A percentile compares a stretch with the other conserved stretches of the same genome.
Conservation (phyloP, 2,113 vertebrate genomes). For the Salvator merianae region DNA sequence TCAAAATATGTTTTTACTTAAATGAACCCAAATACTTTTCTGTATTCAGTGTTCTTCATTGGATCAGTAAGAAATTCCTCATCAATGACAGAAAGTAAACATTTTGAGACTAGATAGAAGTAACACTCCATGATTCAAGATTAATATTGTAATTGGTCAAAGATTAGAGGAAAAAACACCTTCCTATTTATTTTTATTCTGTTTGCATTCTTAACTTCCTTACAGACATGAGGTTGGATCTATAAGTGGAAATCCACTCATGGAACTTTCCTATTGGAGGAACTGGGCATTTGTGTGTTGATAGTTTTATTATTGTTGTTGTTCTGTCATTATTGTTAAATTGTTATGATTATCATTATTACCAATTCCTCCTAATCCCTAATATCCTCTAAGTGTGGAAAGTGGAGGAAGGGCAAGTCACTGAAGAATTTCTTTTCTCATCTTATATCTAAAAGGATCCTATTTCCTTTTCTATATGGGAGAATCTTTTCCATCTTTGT, state of each 20-base stretch:
- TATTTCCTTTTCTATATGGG: neutral
- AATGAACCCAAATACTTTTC: constrained; percentile 5
- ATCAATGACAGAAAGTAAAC: constrained; percentile 11
- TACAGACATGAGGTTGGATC: neutral
- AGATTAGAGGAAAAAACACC: neutral
- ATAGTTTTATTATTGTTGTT: neutral
- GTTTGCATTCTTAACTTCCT: too few species aligned
- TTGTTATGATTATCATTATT: too few species aligned
- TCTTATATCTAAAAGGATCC: neutral
- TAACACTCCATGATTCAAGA: constrained; percentile 19
- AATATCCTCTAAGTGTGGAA: neutral
- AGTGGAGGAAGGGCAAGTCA: neutral
- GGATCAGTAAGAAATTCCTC: neutral
- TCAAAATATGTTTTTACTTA: constrained; percentile 52
- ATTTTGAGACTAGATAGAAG: constrained; percentile 2
- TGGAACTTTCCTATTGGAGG: neutral
- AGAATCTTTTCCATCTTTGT: neutral
- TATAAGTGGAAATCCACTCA: neutral
- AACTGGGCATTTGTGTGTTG: neutral
- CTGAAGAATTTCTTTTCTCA: neutral
- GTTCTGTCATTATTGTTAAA: neutral
- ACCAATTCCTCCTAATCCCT: too few species aligned
- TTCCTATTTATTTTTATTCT: neutral
- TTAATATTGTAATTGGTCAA: neutral
- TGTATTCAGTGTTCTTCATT: neutral